Evolutionary conservation across 2,797 vertebrate genomes (phyloP).

Genomic region (Phoebastria nigripes): DNA sequence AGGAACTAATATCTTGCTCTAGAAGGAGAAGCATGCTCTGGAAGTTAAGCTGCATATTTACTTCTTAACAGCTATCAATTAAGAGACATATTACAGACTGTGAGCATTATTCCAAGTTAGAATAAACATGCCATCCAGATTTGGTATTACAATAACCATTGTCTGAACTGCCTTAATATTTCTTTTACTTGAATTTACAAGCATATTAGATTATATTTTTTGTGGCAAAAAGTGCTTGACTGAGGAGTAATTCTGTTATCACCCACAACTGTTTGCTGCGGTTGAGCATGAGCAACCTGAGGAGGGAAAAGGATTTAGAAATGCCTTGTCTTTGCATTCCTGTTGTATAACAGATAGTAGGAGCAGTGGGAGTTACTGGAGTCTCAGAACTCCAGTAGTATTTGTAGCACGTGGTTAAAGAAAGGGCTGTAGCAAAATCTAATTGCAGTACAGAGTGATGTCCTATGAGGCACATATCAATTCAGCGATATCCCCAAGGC

Average conservation of each 20-base stretch:
- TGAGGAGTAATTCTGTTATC: background rate
- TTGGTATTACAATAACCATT: background rate
- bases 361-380: background rate
- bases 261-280: background rate
- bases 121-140: background rate
- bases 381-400: background rate
- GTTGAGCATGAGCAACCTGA: background rate
- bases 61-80: background rate
- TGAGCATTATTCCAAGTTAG: background rate
- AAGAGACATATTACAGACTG: background rate
- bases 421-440: background rate
- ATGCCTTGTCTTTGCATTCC: background rate
- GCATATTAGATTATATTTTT: background rate
- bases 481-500: background rate
- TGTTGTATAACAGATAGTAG: background rate
- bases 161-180: background rate
- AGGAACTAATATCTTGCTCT: background rate
- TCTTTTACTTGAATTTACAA: background rate
- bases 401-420: rapidly evolving
- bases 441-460: rapidly evolving
- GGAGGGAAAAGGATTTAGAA: background rate
- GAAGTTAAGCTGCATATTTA: background rate
- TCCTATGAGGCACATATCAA: background rate
- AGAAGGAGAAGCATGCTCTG: background rate
- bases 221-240: rapidly evolving